These are phyloP conservation scores for Tympanoctomys barrerae DNA, from an alignment of 2,797 vertebrate species.

Conservation along the genomic window DNA sequence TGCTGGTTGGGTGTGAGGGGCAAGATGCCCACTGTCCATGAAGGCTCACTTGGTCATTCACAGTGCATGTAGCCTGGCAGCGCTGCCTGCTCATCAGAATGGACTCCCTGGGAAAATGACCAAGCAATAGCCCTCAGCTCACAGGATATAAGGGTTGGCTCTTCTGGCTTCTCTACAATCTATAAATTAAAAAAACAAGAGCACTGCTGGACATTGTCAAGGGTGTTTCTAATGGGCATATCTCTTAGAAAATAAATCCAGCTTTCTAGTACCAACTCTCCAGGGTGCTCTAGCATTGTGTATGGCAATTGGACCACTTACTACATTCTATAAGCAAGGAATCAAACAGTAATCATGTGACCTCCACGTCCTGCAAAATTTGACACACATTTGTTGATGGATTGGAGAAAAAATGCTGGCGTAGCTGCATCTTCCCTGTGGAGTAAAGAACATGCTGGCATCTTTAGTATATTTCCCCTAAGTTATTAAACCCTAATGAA, in stretches of 20 bases:
- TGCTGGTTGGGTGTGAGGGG: neutral
- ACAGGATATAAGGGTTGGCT: neutral
- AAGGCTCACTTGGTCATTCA: neutral
- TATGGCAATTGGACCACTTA: neutral
- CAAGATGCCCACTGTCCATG: neutral
- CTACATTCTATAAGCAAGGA: constrained; percentile 22
- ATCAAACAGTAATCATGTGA: neutral
- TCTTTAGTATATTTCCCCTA: constrained; percentile 24
- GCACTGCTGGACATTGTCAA: constrained; percentile 20
- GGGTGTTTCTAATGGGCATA: constrained; percentile 55
- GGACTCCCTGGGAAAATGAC: neutral
- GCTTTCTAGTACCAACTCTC: neutral
- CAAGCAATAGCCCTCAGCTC: neutral
- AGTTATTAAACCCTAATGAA: constrained; percentile 30
- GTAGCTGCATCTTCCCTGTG: neutral
- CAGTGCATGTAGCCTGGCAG: neutral
- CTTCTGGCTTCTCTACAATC: constrained; percentile 10
- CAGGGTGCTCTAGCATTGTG: neutral
- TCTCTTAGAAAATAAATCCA: constrained; percentile 46
- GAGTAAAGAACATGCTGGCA: neutral
- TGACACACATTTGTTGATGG: neutral
- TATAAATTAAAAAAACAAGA: constrained; percentile 55
- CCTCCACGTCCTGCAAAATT: neutral
- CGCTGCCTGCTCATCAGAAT: neutral
- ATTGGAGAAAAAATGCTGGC: neutral